Evolutionary conservation across 2,797 vertebrate genomes (phyloP).

Genomic region (Falco naumanni): DNA sequence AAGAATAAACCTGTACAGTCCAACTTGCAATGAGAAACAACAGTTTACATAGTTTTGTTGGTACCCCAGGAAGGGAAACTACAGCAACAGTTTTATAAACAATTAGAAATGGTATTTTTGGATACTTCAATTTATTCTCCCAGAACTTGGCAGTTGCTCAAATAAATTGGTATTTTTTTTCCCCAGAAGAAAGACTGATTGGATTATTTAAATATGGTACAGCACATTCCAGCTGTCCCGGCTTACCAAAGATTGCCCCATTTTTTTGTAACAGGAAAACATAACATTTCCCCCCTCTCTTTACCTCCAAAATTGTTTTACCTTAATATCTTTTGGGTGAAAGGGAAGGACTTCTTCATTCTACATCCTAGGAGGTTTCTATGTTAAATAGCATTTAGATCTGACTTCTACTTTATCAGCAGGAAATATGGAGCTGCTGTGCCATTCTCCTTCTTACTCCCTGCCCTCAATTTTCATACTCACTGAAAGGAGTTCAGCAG

Average conservation of each 20-base stretch:
- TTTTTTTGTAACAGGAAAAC: not conserved
- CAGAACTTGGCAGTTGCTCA: conserved; percentile 37
- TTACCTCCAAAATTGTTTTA: not conserved
- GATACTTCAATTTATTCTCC: conserved; percentile 53
- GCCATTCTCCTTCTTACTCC: not conserved
- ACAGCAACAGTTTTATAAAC: conserved; percentile 50
- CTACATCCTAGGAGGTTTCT: not conserved
- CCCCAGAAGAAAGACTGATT: conserved; percentile 15
- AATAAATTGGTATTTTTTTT: conserved; percentile 17
- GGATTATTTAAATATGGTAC: not conserved
- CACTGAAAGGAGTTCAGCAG: conserved; percentile 40
- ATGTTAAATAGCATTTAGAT: conserved; percentile 35
- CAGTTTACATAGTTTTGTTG: not conserved
- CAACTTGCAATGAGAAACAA: not conserved
- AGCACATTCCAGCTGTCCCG: not conserved
- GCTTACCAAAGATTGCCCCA: not conserved
- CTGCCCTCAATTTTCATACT: not conserved
- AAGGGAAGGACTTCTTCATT: not conserved
- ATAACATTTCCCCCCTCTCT: not conserved
- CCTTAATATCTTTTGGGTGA: not conserved
- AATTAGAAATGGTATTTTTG: conserved; percentile 58
- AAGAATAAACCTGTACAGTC: not conserved
- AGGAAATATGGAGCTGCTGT: not conserved
- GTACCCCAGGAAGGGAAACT: conserved; percentile 22
- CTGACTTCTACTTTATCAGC: conserved; percentile 17